These are phyloP conservation scores for Conomelus anceps DNA, from an alignment of 2,888 invertebrate species.

Conservation along the genomic window DNA sequence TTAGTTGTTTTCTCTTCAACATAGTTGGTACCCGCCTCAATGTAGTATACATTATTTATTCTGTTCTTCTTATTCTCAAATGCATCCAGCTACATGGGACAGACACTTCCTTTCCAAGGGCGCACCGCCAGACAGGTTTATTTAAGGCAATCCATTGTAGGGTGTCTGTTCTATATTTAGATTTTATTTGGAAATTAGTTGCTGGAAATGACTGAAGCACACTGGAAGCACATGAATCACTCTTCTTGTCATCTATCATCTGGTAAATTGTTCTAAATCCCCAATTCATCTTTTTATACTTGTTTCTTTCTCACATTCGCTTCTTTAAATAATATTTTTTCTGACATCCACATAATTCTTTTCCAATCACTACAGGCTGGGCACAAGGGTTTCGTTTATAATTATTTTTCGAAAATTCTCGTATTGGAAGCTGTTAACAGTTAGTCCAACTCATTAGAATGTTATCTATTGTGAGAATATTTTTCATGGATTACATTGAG, in stretches of 20 bases:
- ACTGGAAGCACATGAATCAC: neutral
- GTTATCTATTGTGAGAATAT: no score
- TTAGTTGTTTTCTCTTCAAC: neutral
- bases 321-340: no score
- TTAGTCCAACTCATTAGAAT: no score
- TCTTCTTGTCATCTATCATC: neutral
- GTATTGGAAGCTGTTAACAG: no score
- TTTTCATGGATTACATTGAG: no score
- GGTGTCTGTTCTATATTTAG: neutral
- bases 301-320: no score
- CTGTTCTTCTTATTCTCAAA: neutral
- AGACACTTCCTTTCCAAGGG: neutral
- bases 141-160: neutral
- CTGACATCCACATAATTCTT: no score
- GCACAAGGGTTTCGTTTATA: no score
- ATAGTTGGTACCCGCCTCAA: no score
- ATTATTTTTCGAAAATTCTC: no score
- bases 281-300: neutral
- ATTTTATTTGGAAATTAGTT: neutral
- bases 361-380: no score
- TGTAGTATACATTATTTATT: no score
- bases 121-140: neutral
- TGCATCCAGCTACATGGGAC: neutral
- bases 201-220: neutral
- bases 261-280: neutral